A percentile compares a stretch with the other conserved stretches of the same genome.
Conservation (phyloP, 1,140 invertebrate species). For the Potamilus streckersoni region DNA sequence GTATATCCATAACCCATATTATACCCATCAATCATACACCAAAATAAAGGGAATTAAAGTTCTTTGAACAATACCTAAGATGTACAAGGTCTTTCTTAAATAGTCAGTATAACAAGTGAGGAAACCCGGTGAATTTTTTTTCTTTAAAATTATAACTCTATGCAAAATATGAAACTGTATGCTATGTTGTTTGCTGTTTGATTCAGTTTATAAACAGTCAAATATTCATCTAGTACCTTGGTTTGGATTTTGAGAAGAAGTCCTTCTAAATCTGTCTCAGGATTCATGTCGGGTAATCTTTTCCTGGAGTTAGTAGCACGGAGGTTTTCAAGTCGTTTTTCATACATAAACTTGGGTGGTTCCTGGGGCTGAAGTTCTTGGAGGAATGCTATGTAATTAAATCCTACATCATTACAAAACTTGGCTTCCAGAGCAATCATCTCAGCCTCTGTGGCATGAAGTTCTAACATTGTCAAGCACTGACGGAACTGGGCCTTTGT, state of each 20-base stretch:
- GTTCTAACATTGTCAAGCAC: constrained; percentile 61
- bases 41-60: too few species aligned
- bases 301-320: constrained; percentile 51
- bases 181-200: too few species aligned
- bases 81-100: too few species aligned
- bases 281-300: constrained; percentile 52
- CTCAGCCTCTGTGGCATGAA: constrained; percentile 57
- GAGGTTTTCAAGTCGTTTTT: constrained; percentile 59
- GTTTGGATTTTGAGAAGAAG: constrained; percentile 64
- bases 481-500: constrained; percentile 66
- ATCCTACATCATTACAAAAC: constrained; percentile 64
- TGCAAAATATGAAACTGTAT: too few species aligned
- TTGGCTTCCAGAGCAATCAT: constrained; percentile 61
- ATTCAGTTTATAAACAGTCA: too few species aligned
- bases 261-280: constrained; percentile 55
- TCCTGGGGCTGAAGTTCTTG: constrained; percentile 56
- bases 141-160: too few species aligned
- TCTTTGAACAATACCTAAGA: too few species aligned
- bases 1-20: too few species aligned
- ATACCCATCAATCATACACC: too few species aligned
- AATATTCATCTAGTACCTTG: constrained; percentile 48
- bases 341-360: constrained; percentile 55
- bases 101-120: too few species aligned
- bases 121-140: too few species aligned
- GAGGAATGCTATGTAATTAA: constrained; percentile 65